Conservation (phyloP, 2,888 invertebrate genomes). For the Nephrocerus scutellatus region DNA sequence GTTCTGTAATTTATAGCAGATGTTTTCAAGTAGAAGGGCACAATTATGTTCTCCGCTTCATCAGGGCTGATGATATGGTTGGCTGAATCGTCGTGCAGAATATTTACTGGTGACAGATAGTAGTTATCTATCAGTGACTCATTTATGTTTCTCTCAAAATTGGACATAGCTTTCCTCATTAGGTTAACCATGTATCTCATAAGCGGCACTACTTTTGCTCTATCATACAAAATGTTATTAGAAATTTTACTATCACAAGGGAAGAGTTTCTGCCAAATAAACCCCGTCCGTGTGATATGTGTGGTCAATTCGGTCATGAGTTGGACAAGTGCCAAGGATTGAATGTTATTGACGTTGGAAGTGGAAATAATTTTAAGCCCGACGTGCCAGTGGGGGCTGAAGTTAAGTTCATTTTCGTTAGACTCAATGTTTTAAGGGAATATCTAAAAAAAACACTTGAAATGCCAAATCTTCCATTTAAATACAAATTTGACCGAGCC, state of each 20-base stretch:
- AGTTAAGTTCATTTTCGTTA: conserved; percentile 84
- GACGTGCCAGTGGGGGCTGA: conserved; percentile 63
- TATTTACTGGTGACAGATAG: too few species aligned
- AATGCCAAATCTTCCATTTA: conserved; percentile 90
- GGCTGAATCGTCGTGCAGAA: too few species aligned
- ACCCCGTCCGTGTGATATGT: conserved; percentile 91
- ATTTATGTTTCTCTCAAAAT: too few species aligned
- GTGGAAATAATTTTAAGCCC: conserved; percentile 44
- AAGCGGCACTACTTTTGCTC: too few species aligned
- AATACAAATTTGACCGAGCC: conserved; percentile 89
- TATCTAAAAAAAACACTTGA: conserved; percentile 81
- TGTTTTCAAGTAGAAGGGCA: too few species aligned
- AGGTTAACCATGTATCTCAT: too few species aligned
- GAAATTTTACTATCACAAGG: conserved; percentile 93
- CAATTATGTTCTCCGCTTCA: too few species aligned
- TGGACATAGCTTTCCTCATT: too few species aligned
- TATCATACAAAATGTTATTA: too few species aligned
- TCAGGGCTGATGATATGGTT: too few species aligned
- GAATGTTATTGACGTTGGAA: conserved; percentile 51
- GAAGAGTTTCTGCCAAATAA: conserved; percentile 99
- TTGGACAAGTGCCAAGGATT: conserved; percentile 86
- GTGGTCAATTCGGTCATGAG: conserved; percentile 85
- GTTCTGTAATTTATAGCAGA: too few species aligned
- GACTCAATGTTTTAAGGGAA: conserved; percentile 87
- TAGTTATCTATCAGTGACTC: too few species aligned